A percentile compares a stretch with the other conserved stretches of the same genome.
Evolutionary conservation across 1,140 invertebrate species (phyloP).

Genomic region (Plodia interpunctella): DNA sequence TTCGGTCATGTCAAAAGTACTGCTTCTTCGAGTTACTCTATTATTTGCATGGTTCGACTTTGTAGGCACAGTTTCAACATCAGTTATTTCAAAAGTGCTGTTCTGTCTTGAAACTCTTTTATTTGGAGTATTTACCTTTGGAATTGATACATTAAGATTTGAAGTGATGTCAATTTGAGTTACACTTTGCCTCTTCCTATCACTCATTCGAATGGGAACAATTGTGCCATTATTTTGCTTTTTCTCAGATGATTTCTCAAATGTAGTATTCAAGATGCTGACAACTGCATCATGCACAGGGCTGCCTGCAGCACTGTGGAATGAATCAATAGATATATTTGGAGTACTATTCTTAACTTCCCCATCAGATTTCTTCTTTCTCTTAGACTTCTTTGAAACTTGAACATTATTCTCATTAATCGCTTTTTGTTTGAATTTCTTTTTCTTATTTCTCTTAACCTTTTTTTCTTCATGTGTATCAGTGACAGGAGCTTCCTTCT

Average conservation of each 20-base stretch:
- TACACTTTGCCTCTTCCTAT: neutral
- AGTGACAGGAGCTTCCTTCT: conserved; percentile 5
- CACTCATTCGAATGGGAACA: neutral
- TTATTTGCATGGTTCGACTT: neutral
- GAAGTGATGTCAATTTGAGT: neutral
- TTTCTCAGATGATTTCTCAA: conserved; percentile 13
- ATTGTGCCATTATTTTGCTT: neutral
- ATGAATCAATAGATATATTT: conserved; percentile 52
- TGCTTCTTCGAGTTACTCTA: neutral
- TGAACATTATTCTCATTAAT: conserved; percentile 10
- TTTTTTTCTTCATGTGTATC: conserved; percentile 19
- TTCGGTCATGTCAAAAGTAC: neutral
- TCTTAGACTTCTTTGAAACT: conserved; percentile 33
- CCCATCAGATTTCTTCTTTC: conserved; percentile 26
- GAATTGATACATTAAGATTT: neutral
- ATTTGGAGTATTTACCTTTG: neutral
- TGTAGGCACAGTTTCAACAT: neutral
- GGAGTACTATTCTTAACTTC: conserved; percentile 13
- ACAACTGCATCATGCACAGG: conserved; percentile 13
- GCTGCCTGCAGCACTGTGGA: conserved; percentile 61
- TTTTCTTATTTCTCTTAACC: conserved; percentile 29
- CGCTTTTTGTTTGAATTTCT: conserved; percentile 13
- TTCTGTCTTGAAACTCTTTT: neutral
- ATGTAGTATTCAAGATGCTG: conserved; percentile 14
- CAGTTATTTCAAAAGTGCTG: conserved; percentile 7